These are phyloP conservation scores for Macquaria ambigua DNA, from an alignment of 2,113 vertebrate species.

Conservation along the genomic window DNA sequence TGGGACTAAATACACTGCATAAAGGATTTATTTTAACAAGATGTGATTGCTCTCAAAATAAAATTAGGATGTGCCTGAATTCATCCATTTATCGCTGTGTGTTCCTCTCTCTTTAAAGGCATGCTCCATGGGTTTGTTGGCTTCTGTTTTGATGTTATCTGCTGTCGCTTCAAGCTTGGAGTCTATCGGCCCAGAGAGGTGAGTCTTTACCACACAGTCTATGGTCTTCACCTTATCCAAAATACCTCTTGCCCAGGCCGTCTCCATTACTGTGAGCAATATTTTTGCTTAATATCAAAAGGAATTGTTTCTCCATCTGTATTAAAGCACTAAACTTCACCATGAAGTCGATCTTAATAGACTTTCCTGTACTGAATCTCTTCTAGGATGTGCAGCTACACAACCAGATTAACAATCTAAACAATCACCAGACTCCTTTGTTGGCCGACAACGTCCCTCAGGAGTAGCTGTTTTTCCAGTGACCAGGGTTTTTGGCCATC, in stretches of 20 bases:
- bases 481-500: neutral
- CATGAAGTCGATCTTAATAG: neutral
- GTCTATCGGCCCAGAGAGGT: slow-evolving; percentile 86
- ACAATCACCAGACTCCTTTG: slow-evolving; percentile 66
- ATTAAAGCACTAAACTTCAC: neutral
- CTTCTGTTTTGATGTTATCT: slow-evolving; percentile 91
- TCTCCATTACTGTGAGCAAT: neutral
- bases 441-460: slow-evolving; percentile 53
- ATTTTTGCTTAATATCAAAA: neutral
- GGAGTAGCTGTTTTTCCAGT: slow-evolving; percentile 43
- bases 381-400: slow-evolving; percentile 60
- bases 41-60: neutral
- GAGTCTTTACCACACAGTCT: slow-evolving; percentile 60
- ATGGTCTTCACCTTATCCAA: neutral
- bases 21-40: neutral
- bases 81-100: neutral
- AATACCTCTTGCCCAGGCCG: neutral
- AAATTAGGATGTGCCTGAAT: neutral
- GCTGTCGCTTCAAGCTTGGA: slow-evolving; percentile 93
- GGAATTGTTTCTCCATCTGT: neutral
- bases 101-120: slow-evolving; percentile 81
- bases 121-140: slow-evolving; percentile 94
- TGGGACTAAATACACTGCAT: neutral
- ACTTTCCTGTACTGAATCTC: neutral
- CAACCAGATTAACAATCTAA: slow-evolving; percentile 71